phyloP scores from a whole-genome alignment of 2,888 invertebrate genomes.

The Eupithecia tripunctaria region DNA sequence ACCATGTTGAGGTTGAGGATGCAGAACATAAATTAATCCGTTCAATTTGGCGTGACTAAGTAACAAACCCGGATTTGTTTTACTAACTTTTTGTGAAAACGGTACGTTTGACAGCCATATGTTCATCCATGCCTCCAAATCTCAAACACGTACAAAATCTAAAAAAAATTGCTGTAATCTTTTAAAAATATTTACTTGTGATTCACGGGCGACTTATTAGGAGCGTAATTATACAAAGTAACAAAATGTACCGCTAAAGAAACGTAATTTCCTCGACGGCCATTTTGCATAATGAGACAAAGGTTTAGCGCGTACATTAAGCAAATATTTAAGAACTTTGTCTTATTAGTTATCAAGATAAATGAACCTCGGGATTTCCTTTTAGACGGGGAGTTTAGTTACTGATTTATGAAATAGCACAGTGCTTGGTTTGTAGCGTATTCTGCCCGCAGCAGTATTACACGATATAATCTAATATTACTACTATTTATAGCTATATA shows the following conservation, averaged over 20 bases:
- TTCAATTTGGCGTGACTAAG: too few species aligned
- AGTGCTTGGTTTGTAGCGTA: background rate
- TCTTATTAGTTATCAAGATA: slow-evolving; percentile 42
- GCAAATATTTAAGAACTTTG: slow-evolving; percentile 39
- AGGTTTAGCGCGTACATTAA: slow-evolving; percentile 32
- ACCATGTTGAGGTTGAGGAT: too few species aligned
- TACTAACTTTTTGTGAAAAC: background rate
- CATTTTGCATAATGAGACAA: slow-evolving; percentile 43
- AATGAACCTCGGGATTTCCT: slow-evolving; percentile 40
- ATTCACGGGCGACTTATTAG: background rate
- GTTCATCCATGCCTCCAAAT: too few species aligned
- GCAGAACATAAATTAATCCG: too few species aligned
- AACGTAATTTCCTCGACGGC: slow-evolving; percentile 24
- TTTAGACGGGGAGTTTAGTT: slow-evolving; percentile 38
- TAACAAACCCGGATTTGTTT: too few species aligned
- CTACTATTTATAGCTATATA: too few species aligned
- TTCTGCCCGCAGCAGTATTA: too few species aligned
- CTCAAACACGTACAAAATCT: background rate
- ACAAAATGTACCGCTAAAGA: slow-evolving; percentile 5
- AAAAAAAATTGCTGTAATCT: background rate
- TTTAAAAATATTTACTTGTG: background rate
- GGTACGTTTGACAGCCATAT: too few species aligned
- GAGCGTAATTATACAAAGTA: slow-evolving; percentile 9
- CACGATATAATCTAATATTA: too few species aligned
- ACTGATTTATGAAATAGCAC: slow-evolving; percentile 36